Evolutionary conservation across 2,113 vertebrate species (phyloP), one percentile per base, ranked within the genome.

Genomic region (Cichladusa arquata): DNA sequence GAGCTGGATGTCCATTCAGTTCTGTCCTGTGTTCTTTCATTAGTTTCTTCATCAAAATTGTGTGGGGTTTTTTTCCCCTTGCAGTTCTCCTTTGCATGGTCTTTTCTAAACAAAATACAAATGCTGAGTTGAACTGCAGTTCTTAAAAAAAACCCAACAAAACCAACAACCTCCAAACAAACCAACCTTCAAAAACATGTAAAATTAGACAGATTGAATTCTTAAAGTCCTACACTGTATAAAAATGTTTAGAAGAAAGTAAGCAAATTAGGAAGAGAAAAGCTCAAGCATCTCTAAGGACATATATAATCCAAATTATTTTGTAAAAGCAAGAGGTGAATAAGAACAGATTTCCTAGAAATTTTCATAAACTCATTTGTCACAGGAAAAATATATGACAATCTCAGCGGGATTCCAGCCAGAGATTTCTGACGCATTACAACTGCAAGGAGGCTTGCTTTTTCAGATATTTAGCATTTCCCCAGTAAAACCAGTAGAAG

Each of bases 361-460:
- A 89, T 70, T 71, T 89, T 69, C 62, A 79, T 77, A 84, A 96
- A 85, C 36, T 88, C 72, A 81, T 94, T 94, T 96, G 82, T 95
- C 92, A 93, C 79, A 93, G 85, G 28, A 95, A 74, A 97, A 96
- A 84, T 86, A 83, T 56, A 66, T 80, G 86, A 95, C 25, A 48
- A 88, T 61, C 86, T 93, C n/a, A 53, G 40, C 17, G 11, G 92
- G 92, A 97, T 71, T 78, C 38, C 53, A 67, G 92, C 80, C 95
- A 96, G 81, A 86, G 66, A 93, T 91, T 95, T 95, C 85, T 95
- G 86, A 70, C 90, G 93, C 74, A 69, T 94, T 94, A 81, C 48
- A 96, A 92, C 78, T 96, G 60, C 87, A 83, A 80, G 92, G 82
- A 96, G 82, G 25, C 60, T 95, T 92, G 48, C 33, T 93, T 96